These are phyloP conservation scores for Agonopterix subpropinquella DNA, from an alignment of 2,888 invertebrate species.

Conservation along the genomic window DNA sequence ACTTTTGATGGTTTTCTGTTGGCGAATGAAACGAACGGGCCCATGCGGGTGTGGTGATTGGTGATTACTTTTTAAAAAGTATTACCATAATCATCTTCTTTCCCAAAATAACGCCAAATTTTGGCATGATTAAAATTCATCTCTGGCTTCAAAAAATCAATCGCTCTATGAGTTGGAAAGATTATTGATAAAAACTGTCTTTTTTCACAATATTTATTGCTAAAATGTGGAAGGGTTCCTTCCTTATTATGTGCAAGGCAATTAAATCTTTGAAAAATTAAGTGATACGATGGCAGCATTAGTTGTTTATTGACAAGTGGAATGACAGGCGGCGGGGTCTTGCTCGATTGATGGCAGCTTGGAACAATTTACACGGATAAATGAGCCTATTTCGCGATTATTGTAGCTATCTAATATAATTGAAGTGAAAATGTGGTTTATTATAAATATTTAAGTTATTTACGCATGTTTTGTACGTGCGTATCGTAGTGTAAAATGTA, in stretches of 20 bases:
- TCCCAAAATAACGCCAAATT: too few species aligned
- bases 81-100: too few species aligned
- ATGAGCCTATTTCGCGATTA: slow-evolving; percentile 51
- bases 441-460: slow-evolving; percentile 51
- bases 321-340: slow-evolving; percentile 70
- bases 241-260: too few species aligned
- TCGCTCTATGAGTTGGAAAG: too few species aligned
- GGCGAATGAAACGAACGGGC: slow-evolving; percentile 3
- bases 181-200: too few species aligned
- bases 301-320: slow-evolving; percentile 72
- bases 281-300: slow-evolving; percentile 44
- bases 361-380: slow-evolving; percentile 47
- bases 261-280: too few species aligned
- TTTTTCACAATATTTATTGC: too few species aligned
- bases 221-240: too few species aligned
- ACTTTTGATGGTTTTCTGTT: too few species aligned
- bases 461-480: slow-evolving; percentile 51
- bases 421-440: slow-evolving; percentile 64
- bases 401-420: slow-evolving; percentile 44
- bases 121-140: too few species aligned
- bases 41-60: slow-evolving; percentile 8
- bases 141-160: too few species aligned
- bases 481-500: slow-evolving; percentile 59
- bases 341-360: slow-evolving; percentile 62
- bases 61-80: neutral